Conservation (phyloP, 2,113 vertebrate species). For the Dipodomys stephensi region DNA sequence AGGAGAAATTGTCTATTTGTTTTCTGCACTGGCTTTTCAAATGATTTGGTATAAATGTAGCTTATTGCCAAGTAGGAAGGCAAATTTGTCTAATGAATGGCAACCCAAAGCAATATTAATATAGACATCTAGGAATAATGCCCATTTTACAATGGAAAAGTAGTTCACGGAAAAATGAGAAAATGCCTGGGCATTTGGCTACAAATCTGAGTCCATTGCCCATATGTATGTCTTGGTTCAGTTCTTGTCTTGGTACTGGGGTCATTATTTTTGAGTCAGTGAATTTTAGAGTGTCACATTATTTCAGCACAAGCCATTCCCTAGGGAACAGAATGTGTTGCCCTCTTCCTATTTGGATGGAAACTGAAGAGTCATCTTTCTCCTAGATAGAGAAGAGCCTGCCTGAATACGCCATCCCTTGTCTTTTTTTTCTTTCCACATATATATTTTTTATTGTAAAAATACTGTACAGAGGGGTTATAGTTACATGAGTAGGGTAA, state of each 20-base stretch:
- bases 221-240: constrained; percentile 40
- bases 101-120: not conserved
- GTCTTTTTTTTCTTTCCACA: not conserved
- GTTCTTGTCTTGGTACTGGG: constrained; percentile 3
- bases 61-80: not conserved
- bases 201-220: not conserved
- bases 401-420: not conserved
- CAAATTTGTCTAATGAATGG: constrained; percentile 1
- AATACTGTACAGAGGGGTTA: too few species aligned
- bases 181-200: constrained; percentile 38
- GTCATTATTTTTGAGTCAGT: constrained; percentile 37
- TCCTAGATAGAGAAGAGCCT: not conserved
- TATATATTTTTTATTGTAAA: too few species aligned
- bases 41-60: not conserved
- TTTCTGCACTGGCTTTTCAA: not conserved
- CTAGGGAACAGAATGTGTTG: constrained; percentile 5
- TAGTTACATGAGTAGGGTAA: too few species aligned
- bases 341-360: not conserved
- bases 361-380: not conserved
- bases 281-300: constrained; percentile 33
- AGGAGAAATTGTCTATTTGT: not conserved
- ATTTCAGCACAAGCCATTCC: constrained; percentile 16
- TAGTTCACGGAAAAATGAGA: constrained; percentile 30
- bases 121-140: not conserved
- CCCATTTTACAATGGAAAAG: not conserved